phyloP scores from a whole-genome alignment of 1,140 invertebrate species.

The Schlechtendalia chinensis region DNA sequence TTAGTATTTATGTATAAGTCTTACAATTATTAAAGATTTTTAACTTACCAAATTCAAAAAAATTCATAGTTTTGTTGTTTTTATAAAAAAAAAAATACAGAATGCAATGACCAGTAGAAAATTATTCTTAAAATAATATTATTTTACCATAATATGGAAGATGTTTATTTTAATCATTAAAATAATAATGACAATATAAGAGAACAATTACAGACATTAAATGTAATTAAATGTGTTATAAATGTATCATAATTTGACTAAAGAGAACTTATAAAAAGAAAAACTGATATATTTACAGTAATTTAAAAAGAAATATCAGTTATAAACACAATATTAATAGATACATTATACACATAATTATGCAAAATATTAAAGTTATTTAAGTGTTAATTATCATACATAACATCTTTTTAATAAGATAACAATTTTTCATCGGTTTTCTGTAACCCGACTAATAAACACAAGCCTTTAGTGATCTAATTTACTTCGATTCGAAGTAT shows the following conservation, averaged over 20 bases:
- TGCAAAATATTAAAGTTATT: slow-evolving; percentile 18
- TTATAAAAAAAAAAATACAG: too few species aligned
- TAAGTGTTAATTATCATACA: slow-evolving; percentile 62
- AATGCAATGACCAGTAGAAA: too few species aligned
- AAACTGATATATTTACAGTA: too few species aligned
- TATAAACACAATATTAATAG: neutral
- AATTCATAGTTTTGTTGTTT: too few species aligned
- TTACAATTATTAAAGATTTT: slow-evolving; percentile 6
- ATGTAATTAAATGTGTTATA: neutral
- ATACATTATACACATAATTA: neutral
- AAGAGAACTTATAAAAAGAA: too few species aligned
- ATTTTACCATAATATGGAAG: neutral
- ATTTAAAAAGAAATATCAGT: too few species aligned
- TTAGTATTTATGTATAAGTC: too few species aligned
- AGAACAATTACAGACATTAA: neutral
- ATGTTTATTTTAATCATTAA: neutral
- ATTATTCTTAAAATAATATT: too few species aligned
- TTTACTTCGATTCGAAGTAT: slow-evolving; percentile 71
- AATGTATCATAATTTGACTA: too few species aligned
- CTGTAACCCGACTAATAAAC: slow-evolving; percentile 82
- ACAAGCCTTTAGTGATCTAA: slow-evolving; percentile 79
- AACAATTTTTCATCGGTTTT: slow-evolving; percentile 75
- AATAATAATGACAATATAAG: neutral
- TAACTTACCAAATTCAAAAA: too few species aligned
- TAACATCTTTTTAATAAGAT: slow-evolving; percentile 83